These are phyloP conservation scores for Contarinia nasturtii DNA, from an alignment of 1,140 invertebrate species.

Conservation along the genomic window DNA sequence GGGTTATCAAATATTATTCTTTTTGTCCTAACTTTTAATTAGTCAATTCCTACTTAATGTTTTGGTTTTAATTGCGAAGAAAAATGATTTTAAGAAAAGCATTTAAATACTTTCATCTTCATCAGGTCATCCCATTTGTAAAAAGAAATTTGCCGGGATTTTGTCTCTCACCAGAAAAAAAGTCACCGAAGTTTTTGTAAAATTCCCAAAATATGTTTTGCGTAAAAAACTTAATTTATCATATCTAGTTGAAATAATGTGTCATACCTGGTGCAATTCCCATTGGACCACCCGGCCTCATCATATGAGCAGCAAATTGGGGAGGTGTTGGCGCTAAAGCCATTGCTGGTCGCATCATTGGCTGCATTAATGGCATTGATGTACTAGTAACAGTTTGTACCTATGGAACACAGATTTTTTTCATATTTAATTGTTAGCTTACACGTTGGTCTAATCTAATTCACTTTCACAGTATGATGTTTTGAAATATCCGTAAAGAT, in stretches of 20 bases:
- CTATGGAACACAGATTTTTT: neutral
- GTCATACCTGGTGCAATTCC: slow-evolving; percentile 48
- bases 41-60: neutral
- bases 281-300: slow-evolving; percentile 41
- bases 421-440: too few relatives aligned
- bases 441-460: too few relatives aligned
- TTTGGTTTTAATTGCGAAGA: neutral
- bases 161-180: too few relatives aligned
- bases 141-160: too few relatives aligned
- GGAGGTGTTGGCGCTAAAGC: slow-evolving; percentile 46
- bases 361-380: slow-evolving; percentile 35
- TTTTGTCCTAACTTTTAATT: neutral
- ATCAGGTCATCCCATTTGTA: too few relatives aligned
- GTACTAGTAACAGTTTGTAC: neutral
- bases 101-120: too few relatives aligned
- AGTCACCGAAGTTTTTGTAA: too few relatives aligned
- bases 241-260: neutral
- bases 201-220: too few relatives aligned
- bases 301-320: slow-evolving; percentile 47
- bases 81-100: neutral
- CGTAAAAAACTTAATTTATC: neutral
- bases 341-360: slow-evolving; percentile 38
- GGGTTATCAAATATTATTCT: neutral
- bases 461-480: too few relatives aligned
- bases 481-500: too few relatives aligned